Evolutionary conservation across 23 tunicate species (phyloP).

Genomic region (Oikopleura dioica): DNA sequence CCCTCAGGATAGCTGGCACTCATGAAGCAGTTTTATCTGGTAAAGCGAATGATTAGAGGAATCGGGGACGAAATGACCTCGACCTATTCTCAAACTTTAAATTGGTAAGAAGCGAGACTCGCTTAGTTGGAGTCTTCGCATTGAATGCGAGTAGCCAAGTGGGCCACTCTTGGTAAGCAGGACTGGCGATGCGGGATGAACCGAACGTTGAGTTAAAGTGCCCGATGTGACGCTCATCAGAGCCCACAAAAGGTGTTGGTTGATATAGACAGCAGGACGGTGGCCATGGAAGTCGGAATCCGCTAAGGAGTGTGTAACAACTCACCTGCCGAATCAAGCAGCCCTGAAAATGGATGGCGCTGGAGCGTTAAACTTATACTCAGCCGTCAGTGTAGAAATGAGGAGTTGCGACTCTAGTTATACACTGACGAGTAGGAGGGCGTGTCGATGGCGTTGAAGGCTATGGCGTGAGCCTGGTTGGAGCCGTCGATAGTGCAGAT

Average conservation of each 20-base stretch:
- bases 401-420: constrained; percentile 7
- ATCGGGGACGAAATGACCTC: constrained; percentile 57
- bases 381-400: constrained; percentile 17
- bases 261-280: constrained; percentile 54
- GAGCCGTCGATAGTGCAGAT: too few species aligned
- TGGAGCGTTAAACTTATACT: constrained; percentile 28
- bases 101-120: constrained; percentile 38
- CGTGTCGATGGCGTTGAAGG: constrained; percentile 20
- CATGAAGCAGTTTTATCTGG: constrained; percentile 57
- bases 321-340: constrained; percentile 49
- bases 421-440: constrained; percentile 34
- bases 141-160: too few species aligned
- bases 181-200: constrained; percentile 42
- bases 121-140: constrained; percentile 22
- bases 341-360: constrained; percentile 52
- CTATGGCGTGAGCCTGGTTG: too few species aligned
- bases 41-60: constrained; percentile 74
- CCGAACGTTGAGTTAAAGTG: constrained; percentile 30
- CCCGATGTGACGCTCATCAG: constrained; percentile 39
- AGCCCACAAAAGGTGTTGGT: constrained; percentile 39
- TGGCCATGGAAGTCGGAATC: constrained; percentile 54
- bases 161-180: constrained; percentile 59
- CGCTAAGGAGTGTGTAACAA: constrained; percentile 50
- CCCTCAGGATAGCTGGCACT: constrained; percentile 33
- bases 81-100: constrained; percentile 55